phyloP scores from a whole-genome alignment of 2,888 invertebrate species.

The Laothoe populi region DNA sequence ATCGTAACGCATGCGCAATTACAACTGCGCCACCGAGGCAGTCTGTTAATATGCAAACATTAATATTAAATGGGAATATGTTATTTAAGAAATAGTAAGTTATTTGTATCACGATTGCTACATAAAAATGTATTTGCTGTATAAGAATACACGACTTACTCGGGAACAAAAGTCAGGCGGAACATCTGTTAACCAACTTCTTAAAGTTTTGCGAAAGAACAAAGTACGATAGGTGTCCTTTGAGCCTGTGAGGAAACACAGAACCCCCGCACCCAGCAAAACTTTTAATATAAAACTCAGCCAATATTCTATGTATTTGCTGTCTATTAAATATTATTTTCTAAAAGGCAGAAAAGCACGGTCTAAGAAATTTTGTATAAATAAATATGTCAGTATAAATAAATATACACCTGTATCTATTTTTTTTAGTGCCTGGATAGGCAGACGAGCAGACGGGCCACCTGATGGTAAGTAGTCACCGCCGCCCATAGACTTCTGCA shows the following conservation, averaged over 20 bases:
- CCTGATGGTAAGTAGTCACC: too few species aligned
- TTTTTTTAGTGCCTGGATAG: too few species aligned
- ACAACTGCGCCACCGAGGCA: too few species aligned
- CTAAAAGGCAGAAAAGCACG: not conserved
- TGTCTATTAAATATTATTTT: not conserved
- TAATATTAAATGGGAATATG: not conserved
- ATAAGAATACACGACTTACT: conserved; percentile 61
- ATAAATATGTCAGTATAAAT: too few species aligned
- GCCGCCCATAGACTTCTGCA: too few species aligned
- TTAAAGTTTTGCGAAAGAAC: conserved; percentile 71
- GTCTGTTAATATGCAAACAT: too few species aligned
- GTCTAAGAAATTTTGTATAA: too few species aligned
- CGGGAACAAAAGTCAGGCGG: conserved; percentile 69
- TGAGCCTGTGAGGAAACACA: conserved; percentile 52
- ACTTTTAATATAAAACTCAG: conserved; percentile 71
- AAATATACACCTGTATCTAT: too few species aligned
- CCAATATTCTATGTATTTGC: conserved; percentile 49
- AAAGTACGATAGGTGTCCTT: conserved; percentile 71
- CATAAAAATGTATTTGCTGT: conserved; percentile 49
- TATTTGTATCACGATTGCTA: conserved; percentile 24
- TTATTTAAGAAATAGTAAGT: not conserved
- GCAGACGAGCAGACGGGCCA: too few species aligned
- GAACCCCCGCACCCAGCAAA: conserved; percentile 44
- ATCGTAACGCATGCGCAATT: too few species aligned
- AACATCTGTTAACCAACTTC: conserved; percentile 78